Conservation (phyloP, 2,797 vertebrate species). For the Eulemur albifrons region DNA sequence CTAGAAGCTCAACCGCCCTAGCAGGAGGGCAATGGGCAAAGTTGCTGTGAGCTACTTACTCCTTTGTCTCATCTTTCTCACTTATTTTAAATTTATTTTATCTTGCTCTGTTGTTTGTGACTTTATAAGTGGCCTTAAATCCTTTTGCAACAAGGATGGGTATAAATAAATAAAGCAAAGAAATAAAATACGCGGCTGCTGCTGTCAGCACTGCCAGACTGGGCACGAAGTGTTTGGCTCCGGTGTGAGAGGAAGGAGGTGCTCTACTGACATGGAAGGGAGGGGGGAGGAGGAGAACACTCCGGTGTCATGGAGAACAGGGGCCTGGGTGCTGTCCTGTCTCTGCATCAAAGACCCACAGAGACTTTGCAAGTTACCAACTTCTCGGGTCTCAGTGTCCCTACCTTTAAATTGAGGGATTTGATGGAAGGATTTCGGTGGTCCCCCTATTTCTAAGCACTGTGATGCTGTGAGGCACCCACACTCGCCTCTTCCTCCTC, state of each 20-base stretch:
- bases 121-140: conserved; percentile 48
- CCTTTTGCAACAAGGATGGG: conserved; percentile 54
- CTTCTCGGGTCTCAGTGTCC: neutral
- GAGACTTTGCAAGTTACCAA: neutral
- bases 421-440: neutral
- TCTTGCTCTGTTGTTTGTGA: conserved; percentile 27
- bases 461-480: neutral
- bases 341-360: neutral
- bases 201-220: neutral
- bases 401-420: neutral
- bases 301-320: neutral
- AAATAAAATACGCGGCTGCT: conserved; percentile 2
- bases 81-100: conserved; percentile 55
- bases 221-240: neutral
- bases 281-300: neutral
- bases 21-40: neutral
- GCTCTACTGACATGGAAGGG: neutral
- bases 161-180: conserved; percentile 60
- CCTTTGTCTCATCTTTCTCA: conserved; percentile 44
- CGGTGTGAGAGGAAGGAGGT: neutral
- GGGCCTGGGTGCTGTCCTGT: neutral
- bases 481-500: neutral
- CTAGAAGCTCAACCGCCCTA: neutral
- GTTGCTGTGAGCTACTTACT: neutral
- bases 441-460: neutral